Conservation (phyloP, 1,140 invertebrate species). For the Aphelenchoides fujianensis region DNA sequence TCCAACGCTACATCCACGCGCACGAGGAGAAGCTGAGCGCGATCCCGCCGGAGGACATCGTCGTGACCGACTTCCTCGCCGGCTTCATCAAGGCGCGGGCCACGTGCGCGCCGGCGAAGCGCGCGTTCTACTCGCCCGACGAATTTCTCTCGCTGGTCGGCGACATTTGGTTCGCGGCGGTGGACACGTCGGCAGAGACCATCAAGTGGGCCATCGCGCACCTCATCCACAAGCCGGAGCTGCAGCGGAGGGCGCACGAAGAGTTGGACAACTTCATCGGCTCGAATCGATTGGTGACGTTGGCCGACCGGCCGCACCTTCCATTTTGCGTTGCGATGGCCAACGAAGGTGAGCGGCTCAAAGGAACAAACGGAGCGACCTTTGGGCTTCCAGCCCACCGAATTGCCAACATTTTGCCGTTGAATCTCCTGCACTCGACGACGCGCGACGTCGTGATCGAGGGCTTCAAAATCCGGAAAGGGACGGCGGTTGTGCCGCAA, state of each 20-base stretch:
- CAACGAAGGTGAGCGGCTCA: not conserved
- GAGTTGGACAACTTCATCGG: conserved; percentile 19
- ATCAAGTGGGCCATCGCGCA: conserved; percentile 13
- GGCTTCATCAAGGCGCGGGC: not conserved
- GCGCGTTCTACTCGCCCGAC: not conserved
- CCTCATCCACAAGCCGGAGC: conserved; percentile 20
- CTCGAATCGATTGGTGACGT: conserved; percentile 14
- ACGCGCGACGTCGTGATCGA: conserved; percentile 16
- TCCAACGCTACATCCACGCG: not conserved
- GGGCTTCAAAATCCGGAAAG: conserved; percentile 10
- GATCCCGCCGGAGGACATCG: not conserved
- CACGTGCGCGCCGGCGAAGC: not conserved
- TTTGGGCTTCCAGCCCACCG: conserved; percentile 6
- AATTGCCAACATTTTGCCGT: conserved; percentile 20
- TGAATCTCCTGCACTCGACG: conserved; percentile 20
- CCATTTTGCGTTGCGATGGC: not conserved
- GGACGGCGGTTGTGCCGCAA: conserved; percentile 6
- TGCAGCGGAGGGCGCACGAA: conserved; percentile 15
- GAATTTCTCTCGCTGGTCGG: not conserved
- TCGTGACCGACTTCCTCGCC: not conserved
- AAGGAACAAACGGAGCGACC: no score
- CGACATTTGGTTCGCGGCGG: not conserved
- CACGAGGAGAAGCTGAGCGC: not conserved
- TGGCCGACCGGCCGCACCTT: conserved; percentile 4
- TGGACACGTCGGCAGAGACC: not conserved